Evolutionary conservation across 2,888 invertebrate species (phyloP).

Genomic region (Leucoma salicis): DNA sequence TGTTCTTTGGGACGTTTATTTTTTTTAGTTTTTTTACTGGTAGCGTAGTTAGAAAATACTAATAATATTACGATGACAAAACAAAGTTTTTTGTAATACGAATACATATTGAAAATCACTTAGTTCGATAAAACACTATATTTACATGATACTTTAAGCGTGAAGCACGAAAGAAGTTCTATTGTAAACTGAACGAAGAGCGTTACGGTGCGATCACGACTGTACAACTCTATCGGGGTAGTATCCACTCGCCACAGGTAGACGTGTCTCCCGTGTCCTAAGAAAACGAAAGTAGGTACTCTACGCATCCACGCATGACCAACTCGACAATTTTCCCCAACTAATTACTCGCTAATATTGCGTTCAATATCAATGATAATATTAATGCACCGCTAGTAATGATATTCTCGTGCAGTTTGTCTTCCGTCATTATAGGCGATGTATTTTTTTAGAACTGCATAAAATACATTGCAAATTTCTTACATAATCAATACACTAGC

Average conservation of each 20-base stretch:
- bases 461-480: background rate
- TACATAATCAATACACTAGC: too few species aligned
- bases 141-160: conserved; percentile 68
- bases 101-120: conserved; percentile 60
- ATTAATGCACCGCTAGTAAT: conserved; percentile 44
- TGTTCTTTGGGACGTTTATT: conserved; percentile 54
- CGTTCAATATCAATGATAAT: conserved; percentile 51
- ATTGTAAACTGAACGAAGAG: conserved; percentile 57
- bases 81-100: conserved; percentile 56
- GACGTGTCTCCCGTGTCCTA: conserved; percentile 52
- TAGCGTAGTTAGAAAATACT: conserved; percentile 38
- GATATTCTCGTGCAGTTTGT: conserved; percentile 49
- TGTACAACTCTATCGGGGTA: conserved; percentile 34
- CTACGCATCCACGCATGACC: conserved; percentile 68
- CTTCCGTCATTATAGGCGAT: conserved; percentile 49
- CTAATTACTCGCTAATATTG: conserved; percentile 64
- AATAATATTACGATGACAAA: conserved; percentile 49
- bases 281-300: conserved; percentile 80
- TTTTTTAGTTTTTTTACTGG: conserved; percentile 58
- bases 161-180: conserved; percentile 57
- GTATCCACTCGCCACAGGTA: conserved; percentile 29
- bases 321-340: conserved; percentile 68
- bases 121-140: conserved; percentile 43
- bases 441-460: background rate
- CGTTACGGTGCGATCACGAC: conserved; percentile 39